These are phyloP conservation scores for Tetragnatha montana DNA, from an alignment of 2,888 invertebrate genomes.

Conservation along the genomic window DNA sequence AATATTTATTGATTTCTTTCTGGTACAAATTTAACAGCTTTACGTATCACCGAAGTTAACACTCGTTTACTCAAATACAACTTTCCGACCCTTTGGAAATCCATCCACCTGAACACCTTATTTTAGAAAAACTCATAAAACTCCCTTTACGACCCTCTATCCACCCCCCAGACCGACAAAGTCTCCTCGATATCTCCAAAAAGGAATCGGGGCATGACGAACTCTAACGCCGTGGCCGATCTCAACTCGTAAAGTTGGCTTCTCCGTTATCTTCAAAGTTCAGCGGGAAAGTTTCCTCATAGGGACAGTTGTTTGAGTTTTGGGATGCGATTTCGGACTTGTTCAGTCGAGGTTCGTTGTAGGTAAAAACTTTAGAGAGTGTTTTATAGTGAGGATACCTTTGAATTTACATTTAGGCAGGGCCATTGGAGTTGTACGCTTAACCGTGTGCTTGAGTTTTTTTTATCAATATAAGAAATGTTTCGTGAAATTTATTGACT, in stretches of 20 bases:
- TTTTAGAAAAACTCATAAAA: neutral
- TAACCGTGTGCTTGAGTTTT: too few relatives aligned
- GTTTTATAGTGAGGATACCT: too few relatives aligned
- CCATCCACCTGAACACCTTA: neutral
- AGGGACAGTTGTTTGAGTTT: neutral
- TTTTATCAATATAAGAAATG: too few relatives aligned
- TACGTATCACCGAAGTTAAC: too few relatives aligned
- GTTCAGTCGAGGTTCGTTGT: neutral
- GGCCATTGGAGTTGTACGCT: too few relatives aligned
- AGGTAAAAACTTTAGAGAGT: neutral
- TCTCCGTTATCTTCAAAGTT: constrained; percentile 16
- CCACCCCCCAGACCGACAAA: neutral
- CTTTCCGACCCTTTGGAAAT: neutral
- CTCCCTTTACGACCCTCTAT: neutral
- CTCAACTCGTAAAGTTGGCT: constrained; percentile 17
- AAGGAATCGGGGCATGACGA: neutral
- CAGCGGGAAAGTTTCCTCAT: constrained; percentile 4
- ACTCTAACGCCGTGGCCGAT: neutral
- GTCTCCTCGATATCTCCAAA: constrained; percentile 3
- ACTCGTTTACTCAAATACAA: too few relatives aligned
- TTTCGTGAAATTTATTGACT: too few relatives aligned
- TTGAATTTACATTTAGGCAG: too few relatives aligned
- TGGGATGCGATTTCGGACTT: neutral
- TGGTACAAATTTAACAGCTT: too few relatives aligned
- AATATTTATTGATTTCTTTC: too few relatives aligned